Evolutionary conservation across 1,140 invertebrate genomes (phyloP).

Genomic region (Bombus pascuorum): DNA sequence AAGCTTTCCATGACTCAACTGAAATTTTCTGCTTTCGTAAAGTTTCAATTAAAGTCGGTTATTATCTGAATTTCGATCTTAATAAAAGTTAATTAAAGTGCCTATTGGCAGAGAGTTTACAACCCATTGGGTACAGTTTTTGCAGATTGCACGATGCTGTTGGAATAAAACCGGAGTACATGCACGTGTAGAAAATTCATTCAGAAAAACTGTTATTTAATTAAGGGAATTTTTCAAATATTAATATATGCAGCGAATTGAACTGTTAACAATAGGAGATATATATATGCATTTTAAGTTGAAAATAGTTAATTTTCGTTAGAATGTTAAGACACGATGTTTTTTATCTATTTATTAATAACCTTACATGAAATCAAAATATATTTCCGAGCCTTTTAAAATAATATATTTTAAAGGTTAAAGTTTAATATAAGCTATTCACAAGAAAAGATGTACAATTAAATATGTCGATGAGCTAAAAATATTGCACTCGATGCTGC

Average conservation of each 20-base stretch:
- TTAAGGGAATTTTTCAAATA: background rate
- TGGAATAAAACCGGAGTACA: background rate
- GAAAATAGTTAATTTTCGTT: background rate
- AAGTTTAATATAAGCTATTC: background rate
- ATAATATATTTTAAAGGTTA: no score
- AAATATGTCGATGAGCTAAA: background rate
- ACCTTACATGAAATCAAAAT: no score
- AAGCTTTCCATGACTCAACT: no score
- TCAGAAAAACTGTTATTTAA: background rate
- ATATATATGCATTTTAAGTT: background rate
- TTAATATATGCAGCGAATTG: background rate
- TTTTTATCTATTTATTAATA: no score
- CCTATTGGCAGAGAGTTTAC: background rate
- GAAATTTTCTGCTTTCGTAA: no score
- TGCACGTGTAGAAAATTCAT: background rate
- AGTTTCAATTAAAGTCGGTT: no score
- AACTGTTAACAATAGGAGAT: background rate
- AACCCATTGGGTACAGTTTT: background rate
- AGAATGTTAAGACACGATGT: no score
- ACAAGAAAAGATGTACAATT: background rate
- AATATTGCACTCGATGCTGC: background rate
- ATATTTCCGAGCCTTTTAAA: no score
- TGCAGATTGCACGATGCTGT: background rate
- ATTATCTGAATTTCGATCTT: background rate
- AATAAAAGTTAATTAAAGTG: slow-evolving; percentile 5